These are phyloP conservation scores for Anagyrus pseudococci DNA, from an alignment of 2,888 invertebrate species.

Conservation along the genomic window DNA sequence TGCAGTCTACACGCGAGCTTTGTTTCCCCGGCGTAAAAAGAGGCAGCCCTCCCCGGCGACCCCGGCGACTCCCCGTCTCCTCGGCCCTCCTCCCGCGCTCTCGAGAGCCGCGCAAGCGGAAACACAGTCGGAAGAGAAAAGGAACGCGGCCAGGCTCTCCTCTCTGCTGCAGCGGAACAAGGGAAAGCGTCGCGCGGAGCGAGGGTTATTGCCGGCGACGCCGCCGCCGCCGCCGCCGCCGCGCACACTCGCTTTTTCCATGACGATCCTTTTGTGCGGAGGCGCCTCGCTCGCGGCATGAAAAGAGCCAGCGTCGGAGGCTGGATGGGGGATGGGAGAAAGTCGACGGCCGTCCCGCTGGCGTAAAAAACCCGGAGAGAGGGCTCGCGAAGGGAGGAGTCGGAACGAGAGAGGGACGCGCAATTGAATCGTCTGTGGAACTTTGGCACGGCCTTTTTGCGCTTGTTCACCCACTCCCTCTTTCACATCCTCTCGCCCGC, in stretches of 20 bases:
- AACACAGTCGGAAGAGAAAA: too few species aligned
- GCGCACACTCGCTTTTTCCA: constrained; percentile 15
- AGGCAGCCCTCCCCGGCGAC: too few species aligned
- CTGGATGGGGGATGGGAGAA: not conserved
- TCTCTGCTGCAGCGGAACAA: constrained; percentile 10
- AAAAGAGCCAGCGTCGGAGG: constrained; percentile 20
- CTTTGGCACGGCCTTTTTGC: constrained; percentile 25
- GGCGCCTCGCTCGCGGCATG: constrained; percentile 15
- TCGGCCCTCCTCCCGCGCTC: too few species aligned
- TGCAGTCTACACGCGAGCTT: too few species aligned
- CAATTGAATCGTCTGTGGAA: constrained; percentile 34
- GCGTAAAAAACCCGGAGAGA: not conserved
- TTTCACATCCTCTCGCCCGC: not conserved
- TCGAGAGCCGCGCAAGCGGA: too few species aligned
- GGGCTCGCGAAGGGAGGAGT: not conserved
- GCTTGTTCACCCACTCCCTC: constrained; percentile 18
- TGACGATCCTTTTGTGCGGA: constrained; percentile 30
- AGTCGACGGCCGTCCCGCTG: not conserved
- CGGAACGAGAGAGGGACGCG: constrained; percentile 5
- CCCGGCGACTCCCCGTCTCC: too few species aligned
- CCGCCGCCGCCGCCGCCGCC: too few species aligned
- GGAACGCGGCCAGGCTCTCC: too few species aligned
- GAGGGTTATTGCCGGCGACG: not conserved
- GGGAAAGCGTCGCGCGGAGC: constrained; percentile 4
- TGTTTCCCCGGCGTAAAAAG: too few species aligned